Evolutionary conservation across 2,888 invertebrate species (phyloP), one percentile per base, ranked within the genome.

Genomic region (Lasioglossum marginatum): DNA sequence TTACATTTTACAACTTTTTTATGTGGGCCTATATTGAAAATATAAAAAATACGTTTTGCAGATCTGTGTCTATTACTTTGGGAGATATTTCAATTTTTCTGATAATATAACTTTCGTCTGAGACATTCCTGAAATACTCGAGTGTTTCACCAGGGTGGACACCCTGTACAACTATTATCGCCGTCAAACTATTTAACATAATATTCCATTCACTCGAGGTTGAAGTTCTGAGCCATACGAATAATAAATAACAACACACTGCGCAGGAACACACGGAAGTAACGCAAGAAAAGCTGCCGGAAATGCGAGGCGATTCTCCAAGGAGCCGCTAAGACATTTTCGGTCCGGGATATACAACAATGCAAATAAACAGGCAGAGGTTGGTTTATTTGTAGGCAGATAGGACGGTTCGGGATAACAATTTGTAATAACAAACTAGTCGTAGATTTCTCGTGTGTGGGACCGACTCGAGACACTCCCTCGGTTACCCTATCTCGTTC

Each of bases 371-470:
- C 87, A 82, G 82, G 37, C 74, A 52, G 63, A 63, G 19, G 10
- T 31, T 45, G 52, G 81, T 85, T 81, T 85, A 77, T 88, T 88
- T 88, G 83, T 79, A 85, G 77, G 70, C 63, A 76, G 81, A 83
- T 82, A 77, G 75, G 75, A 75, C 85, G 82, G 83, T 77, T 79
- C 72, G 75, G 84, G 92, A 88, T 91, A 90, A 92, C 90, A 91
- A 92, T 93, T 93, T 91, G 91, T 92, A 91, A 89, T 89, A 90
- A 90, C 89, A 91, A 92, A 91, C 88, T 78, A 85, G 78, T 83
- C 78, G 83, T 86, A 78, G 88, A 90, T 90, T 90, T 88, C 89
- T 88, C 87, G 87, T 85, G 81, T 83, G 89, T 88, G 76, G 87
- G 86, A 83, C 37, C 52, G 82, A 79, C 83, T 77, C 73, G 79